Evolutionary conservation across 2,113 vertebrate species (phyloP).

Genomic region (Tenrec ecaudatus): DNA sequence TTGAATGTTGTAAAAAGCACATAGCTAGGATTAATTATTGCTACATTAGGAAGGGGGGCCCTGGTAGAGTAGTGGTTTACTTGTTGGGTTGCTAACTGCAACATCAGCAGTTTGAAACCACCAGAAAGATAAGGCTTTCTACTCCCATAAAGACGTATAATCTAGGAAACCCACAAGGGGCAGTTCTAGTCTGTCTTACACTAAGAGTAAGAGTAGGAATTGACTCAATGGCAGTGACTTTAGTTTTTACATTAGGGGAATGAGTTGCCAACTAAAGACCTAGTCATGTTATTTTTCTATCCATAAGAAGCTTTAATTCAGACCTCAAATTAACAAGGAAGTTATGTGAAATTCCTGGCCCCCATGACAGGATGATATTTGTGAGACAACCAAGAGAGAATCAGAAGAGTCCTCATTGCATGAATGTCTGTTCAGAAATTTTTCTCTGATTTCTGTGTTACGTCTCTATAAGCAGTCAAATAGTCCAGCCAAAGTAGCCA

Average conservation of each 20-base stretch:
- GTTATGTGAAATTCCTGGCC: neutral
- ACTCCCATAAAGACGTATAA: too few species aligned
- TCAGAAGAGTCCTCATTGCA: neutral
- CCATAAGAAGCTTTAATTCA: constrained; percentile 1
- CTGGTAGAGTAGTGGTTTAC: too few species aligned
- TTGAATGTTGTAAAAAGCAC: constrained; percentile 25
- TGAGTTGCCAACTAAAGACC: constrained; percentile 34
- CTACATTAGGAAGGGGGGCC: too few species aligned
- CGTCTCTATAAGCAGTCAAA: neutral
- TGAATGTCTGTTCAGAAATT: neutral
- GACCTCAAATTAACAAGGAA: constrained; percentile 12
- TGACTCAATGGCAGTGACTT: neutral
- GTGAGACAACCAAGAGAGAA: neutral
- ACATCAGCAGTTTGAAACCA: too few species aligned
- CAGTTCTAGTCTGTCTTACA: too few species aligned
- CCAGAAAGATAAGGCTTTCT: too few species aligned
- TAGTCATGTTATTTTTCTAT: constrained; percentile 34
- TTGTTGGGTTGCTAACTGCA: too few species aligned
- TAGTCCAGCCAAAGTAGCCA: neutral
- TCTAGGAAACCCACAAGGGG: too few species aligned
- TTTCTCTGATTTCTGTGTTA: neutral
- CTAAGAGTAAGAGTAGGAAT: neutral
- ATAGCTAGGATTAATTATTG: constrained; percentile 31
- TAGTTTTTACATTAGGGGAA: constrained; percentile 47
- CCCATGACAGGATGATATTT: neutral